Percentiles rank a stretch among this genome's conserved stretches.
These are phyloP conservation scores for Sicus ferrugineus DNA, from an alignment of 2,888 invertebrate genomes.

Conservation along the genomic window DNA sequence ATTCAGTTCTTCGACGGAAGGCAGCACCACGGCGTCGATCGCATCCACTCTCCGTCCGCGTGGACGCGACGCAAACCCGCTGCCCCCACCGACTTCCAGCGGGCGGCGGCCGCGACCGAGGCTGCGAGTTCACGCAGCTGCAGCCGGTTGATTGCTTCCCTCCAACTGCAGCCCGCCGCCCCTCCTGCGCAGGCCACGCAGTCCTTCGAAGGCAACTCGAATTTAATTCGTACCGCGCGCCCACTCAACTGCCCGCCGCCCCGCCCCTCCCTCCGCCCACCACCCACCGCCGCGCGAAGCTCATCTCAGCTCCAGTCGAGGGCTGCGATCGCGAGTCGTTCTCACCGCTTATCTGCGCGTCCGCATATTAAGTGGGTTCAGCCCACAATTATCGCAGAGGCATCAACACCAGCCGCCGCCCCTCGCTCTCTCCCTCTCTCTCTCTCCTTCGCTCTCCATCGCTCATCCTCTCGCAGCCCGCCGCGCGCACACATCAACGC, in stretches of 20 bases:
- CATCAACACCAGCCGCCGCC: slow-evolving; percentile 46
- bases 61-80: no score
- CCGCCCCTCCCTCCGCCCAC: background rate
- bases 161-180: no score
- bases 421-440: slow-evolving; percentile 20
- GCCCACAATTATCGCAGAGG: slow-evolving; percentile 62
- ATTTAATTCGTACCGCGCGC: background rate
- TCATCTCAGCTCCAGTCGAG: no score
- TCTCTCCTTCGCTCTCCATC: slow-evolving; percentile 27
- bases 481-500: slow-evolving; percentile 18
- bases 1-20: no score
- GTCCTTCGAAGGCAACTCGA: background rate
- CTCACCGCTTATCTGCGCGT: slow-evolving; percentile 60
- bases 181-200: no score
- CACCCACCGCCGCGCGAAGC: no score
- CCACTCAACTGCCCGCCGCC: background rate
- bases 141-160: no score
- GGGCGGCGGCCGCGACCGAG: no score
- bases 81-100: no score
- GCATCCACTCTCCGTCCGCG: no score
- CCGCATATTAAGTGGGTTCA: slow-evolving; percentile 62
- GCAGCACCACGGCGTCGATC: no score
- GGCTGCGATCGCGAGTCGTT: slow-evolving; percentile 32
- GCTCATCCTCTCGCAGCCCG: slow-evolving; percentile 23
- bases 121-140: no score